Percentiles rank a stretch among this genome's conserved stretches.
phyloP scores from a whole-genome alignment of 2,888 invertebrate genomes.

The Cheiracanthium punctorium region DNA sequence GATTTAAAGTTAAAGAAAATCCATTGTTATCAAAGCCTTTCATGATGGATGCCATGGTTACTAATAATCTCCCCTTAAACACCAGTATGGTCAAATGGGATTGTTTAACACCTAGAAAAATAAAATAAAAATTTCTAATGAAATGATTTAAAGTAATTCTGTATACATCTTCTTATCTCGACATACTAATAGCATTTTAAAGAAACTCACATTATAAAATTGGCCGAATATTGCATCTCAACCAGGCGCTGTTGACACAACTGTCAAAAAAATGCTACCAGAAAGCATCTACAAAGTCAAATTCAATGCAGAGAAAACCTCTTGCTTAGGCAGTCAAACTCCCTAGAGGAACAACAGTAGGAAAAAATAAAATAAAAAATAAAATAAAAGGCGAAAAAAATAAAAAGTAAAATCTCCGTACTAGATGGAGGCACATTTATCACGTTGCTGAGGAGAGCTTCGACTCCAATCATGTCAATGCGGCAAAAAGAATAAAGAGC shows the following conservation, averaged over 20 bases:
- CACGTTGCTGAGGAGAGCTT: constrained; percentile 40
- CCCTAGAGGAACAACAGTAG: neutral
- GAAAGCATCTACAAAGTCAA: neutral
- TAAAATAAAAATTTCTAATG: too few relatives aligned
- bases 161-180: too few relatives aligned
- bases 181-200: too few relatives aligned
- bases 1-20: too few relatives aligned
- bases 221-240: neutral
- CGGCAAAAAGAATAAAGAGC: constrained; percentile 32
- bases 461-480: constrained; percentile 64
- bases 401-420: constrained; percentile 35
- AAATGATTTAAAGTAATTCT: too few relatives aligned
- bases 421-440: constrained; percentile 51
- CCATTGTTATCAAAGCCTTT: too few relatives aligned
- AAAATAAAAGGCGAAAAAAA: neutral
- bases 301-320: neutral
- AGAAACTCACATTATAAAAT: too few relatives aligned
- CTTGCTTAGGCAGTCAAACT: neutral
- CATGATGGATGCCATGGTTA: too few relatives aligned
- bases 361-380: neutral
- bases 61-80: too few relatives aligned
- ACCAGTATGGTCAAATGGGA: too few relatives aligned
- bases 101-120: too few relatives aligned
- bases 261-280: neutral
- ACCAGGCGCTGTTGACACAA: neutral